A percentile compares a stretch with the other conserved stretches of the same genome.
Evolutionary conservation across 2,797 vertebrate genomes (phyloP).

Genomic region (Aphelocoma californica): DNA sequence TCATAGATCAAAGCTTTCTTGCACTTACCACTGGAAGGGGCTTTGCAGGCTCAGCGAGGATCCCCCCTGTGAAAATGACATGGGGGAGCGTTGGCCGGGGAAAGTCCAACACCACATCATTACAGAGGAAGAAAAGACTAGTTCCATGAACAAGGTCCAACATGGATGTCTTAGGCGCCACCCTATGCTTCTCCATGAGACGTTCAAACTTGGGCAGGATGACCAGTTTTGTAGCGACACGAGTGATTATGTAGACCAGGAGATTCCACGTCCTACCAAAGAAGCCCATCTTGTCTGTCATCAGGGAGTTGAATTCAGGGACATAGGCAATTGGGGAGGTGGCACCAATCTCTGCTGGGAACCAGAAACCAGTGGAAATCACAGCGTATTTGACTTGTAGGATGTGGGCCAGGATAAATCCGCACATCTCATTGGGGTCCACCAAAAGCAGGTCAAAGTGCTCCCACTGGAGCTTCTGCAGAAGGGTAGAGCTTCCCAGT

Average conservation of each 20-base stretch:
- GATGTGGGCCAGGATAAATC: conserved; percentile 67
- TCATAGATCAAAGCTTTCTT: background rate
- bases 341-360: conserved; percentile 69
- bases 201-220: conserved; percentile 67
- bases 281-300: conserved; percentile 72
- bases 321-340: conserved; percentile 71
- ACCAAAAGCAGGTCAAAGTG: conserved; percentile 65
- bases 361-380: conserved; percentile 73
- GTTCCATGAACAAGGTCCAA: conserved; percentile 61
- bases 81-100: conserved; percentile 66
- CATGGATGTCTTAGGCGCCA: conserved; percentile 56
- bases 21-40: conserved; percentile 63
- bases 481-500: conserved; percentile 48
- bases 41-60: conserved; percentile 62
- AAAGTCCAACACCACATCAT: conserved; percentile 68
- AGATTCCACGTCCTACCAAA: conserved; percentile 69
- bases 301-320: conserved; percentile 73
- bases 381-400: conserved; percentile 53
- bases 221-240: conserved; percentile 51
- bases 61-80: conserved; percentile 65
- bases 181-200: conserved; percentile 57
- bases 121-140: conserved; percentile 68
- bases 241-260: conserved; percentile 62
- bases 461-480: conserved; percentile 48
- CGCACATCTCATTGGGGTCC: conserved; percentile 72